Evolutionary conservation across 2,888 invertebrate genomes (phyloP), one percentile per base, ranked within the genome.

Genomic region (Helicoverpa assulta): DNA sequence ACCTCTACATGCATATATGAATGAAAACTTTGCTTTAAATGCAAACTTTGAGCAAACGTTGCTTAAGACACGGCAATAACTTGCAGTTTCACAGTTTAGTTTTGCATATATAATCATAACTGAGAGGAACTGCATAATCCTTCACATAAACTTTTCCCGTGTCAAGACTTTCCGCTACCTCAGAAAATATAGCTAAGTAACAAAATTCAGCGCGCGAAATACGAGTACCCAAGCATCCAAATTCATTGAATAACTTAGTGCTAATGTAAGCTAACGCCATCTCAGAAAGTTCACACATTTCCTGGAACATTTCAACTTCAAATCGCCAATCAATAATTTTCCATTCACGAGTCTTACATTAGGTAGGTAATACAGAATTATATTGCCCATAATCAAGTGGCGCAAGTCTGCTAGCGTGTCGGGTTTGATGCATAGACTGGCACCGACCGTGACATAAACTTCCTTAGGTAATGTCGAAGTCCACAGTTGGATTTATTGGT

Each of bases 371-470:
- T 54, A 26, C 21, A 43, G 50, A 40, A 57, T 18, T 50, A 40
- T 21, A 26, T 19, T 52, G n/a, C 43, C 18, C 14, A 18, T 57
- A 60, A 65, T 59, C 16, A 43, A n/a, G 55, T 50, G 26, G 19
- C 10, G 5, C 10, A 47, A 6, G 14, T 53, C 16, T 14, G 16
- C 43, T 16, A 43, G 16, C 58, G 2, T 63, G 47, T 64, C 66
- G 14, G 2, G 54, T 26, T 66, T 50, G 52, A 54, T 67, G 64
- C 61, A 69, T 54, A 21, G 51, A 54, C 51, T 57, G 51, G 47
- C 66, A 76, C 67, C 54, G 21, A 65, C 57, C 72, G 79, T 80
- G 83, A 84, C 86, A 85, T 88, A 88, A 89, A 90, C 89, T 89
- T 90, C 88, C 88, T 84, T 73, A 71, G 69, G 80, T 72, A 83